Evolutionary conservation across 2,797 vertebrate genomes (phyloP), one percentile per base, ranked within the genome.

Genomic region (Lutjanus argentimaculatus): DNA sequence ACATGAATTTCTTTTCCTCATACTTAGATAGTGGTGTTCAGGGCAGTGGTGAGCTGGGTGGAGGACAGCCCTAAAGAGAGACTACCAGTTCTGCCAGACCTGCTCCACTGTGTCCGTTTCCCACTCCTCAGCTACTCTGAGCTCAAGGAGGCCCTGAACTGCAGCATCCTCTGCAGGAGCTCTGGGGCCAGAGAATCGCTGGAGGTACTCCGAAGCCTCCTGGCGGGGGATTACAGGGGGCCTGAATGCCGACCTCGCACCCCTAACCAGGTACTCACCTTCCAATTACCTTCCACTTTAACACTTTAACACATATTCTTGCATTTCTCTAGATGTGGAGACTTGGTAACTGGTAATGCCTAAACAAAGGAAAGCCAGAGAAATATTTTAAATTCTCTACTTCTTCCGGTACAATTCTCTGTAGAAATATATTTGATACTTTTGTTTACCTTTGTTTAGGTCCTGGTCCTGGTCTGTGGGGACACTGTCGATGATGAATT

Each of bases 381-480:
- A 36, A 6, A 36, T 36, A 36, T 30, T 56, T 19, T 42, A 42
- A 19, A n/a, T 17, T 10, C 7, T 9, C 14, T 57, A 30, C 9
- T 61, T 61, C 9, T 30, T 17, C 16, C 8, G 12, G 58, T 42
- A 2, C 14, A 21, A 36, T 36, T 45, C 13, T 22, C 22, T 36
- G 5, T 30, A 36, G 10, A 36, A 67, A 67, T n/a, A 8, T 19
- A 25, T 11, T 30, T 49, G 13, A 15, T 49, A 2, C 7, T 25
- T n/a, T 11, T 15, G 25, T 36, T 36, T 15, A 14, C 46, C 15
- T 48, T 48, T 13, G 13, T 56, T 46, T n/a, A 74, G 84, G 80
- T 67, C 8, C 69, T 86, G 68, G 72, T 96, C 51, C 90, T 96
- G 73, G 95, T 96, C 8, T 96, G 96, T 1, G 97, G 96, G 40